Evolutionary conservation across 2,888 invertebrate genomes (phyloP).

Genomic region (Acleris literana): DNA sequence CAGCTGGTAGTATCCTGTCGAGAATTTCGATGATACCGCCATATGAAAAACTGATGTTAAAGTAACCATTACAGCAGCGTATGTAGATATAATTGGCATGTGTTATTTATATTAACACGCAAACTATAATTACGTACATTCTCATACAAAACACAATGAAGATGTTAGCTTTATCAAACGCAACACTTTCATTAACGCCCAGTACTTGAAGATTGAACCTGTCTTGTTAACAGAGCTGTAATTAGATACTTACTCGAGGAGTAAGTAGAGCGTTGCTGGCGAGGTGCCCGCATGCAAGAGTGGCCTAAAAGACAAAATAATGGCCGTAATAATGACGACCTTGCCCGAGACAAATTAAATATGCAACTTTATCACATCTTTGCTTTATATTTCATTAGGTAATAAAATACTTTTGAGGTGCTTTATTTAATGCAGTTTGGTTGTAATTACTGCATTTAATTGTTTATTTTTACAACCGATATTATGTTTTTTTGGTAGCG

Average conservation of each 20-base stretch:
- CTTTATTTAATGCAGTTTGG: not conserved
- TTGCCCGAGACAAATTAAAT: slow-evolving; percentile 36
- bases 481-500: too few species aligned
- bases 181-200: slow-evolving; percentile 34
- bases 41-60: too few species aligned
- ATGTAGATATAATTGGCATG: too few species aligned
- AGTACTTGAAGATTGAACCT: slow-evolving; percentile 29
- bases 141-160: slow-evolving; percentile 1
- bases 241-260: slow-evolving; percentile 36
- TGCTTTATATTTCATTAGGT: slow-evolving; percentile 22
- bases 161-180: slow-evolving; percentile 20
- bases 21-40: too few species aligned
- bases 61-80: too few species aligned
- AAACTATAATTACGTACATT: not conserved
- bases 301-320: slow-evolving; percentile 55
- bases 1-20: too few species aligned
- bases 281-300: slow-evolving; percentile 40
- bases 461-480: not conserved
- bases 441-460: not conserved
- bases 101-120: not conserved
- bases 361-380: slow-evolving; percentile 31
- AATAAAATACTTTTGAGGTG: slow-evolving; percentile 5
- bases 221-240: slow-evolving; percentile 27
- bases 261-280: slow-evolving; percentile 62
- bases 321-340: slow-evolving; percentile 35